Evolutionary conservation across 2,113 vertebrate genomes (phyloP).

Genomic region (Solea solea): DNA sequence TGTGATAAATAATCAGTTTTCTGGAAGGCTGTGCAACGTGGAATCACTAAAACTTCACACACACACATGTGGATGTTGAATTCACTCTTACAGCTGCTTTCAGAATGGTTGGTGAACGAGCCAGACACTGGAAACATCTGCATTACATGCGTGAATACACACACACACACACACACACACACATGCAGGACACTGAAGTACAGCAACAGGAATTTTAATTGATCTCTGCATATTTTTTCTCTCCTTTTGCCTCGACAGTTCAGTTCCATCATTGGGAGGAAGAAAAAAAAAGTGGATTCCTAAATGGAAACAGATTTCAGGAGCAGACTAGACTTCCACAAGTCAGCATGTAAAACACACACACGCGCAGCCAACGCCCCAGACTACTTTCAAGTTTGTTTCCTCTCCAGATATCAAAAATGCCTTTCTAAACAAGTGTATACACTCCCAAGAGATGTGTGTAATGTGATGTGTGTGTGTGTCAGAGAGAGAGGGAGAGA

Average conservation of each 20-base stretch:
- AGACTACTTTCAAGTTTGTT: slow-evolving; percentile 47
- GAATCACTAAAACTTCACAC: not conserved
- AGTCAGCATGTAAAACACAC: slow-evolving; percentile 58
- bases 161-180: slow-evolving; percentile 12
- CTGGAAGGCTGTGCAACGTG: not conserved
- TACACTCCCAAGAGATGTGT: not conserved
- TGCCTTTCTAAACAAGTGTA: slow-evolving; percentile 21
- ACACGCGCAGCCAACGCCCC: slow-evolving; percentile 67
- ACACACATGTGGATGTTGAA: not conserved
- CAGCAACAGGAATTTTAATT: slow-evolving; percentile 71
- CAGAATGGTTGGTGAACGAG: not conserved
- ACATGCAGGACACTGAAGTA: slow-evolving; percentile 48
- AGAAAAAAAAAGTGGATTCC: slow-evolving; percentile 32
- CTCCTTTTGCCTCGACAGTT: slow-evolving; percentile 46
- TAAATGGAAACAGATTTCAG: slow-evolving; percentile 79
- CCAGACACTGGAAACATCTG: not conserved
- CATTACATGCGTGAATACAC: slow-evolving; percentile 19
- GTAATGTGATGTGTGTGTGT: slow-evolving; percentile 5
- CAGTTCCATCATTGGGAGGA: slow-evolving; percentile 56
- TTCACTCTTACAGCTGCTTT: not conserved
- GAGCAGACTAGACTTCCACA: slow-evolving; percentile 51
- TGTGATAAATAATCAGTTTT: not conserved
- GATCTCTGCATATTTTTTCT: slow-evolving; percentile 60
- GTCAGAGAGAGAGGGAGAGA: not conserved
- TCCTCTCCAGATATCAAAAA: slow-evolving; percentile 53